phyloP scores from a whole-genome alignment of 2,888 invertebrate genomes.

The Lutraria lutraria region DNA sequence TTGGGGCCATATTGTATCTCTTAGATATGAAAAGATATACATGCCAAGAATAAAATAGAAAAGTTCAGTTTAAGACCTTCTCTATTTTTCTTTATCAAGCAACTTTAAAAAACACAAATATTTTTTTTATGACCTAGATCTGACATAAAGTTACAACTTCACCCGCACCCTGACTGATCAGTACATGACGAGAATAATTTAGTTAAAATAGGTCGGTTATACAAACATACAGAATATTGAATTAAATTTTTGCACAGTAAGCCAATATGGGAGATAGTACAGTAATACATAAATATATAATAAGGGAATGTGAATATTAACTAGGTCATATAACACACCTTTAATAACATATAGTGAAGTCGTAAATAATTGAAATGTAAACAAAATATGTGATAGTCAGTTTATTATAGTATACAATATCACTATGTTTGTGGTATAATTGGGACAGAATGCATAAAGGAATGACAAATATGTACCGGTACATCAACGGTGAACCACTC shows the following conservation, averaged over 20 bases:
- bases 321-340: constrained; percentile 16
- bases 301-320: background rate
- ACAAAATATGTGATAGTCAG: background rate
- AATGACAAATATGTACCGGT: constrained; percentile 14
- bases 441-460: background rate
- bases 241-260: background rate
- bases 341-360: background rate
- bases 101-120: too few species aligned
- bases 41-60: too few species aligned
- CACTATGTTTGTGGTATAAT: too few species aligned
- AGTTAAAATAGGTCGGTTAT: background rate
- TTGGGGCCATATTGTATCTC: too few species aligned
- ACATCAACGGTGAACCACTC: too few species aligned
- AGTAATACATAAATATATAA: background rate
- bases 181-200: background rate
- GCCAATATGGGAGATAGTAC: background rate
- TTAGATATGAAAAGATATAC: too few species aligned
- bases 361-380: background rate
- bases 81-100: too few species aligned
- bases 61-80: too few species aligned
- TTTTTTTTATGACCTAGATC: too few species aligned
- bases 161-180: constrained; percentile 3
- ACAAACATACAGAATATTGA: background rate
- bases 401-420: background rate
- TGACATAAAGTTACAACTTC: background rate